Base-by-base conservation (phyloP, 2,888 invertebrate genomes). In the Mayetiola destructor region DNA sequence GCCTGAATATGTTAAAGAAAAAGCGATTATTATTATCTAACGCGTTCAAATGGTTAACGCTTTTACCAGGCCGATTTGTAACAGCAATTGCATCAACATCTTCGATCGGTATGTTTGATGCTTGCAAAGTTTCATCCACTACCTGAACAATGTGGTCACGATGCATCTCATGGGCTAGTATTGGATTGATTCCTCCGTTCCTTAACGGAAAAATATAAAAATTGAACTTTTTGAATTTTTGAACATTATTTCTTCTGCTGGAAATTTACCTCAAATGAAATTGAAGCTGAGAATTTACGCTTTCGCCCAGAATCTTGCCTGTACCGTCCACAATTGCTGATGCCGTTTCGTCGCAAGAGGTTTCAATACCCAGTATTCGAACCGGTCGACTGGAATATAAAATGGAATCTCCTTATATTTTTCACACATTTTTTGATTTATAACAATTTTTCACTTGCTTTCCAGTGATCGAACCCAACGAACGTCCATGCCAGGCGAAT, bases 281-380 rank as follows among this genome's bases (percentile, higher is more conserved):
- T 61, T 77, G 69, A 61, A 84, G 83, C 71, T 96, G 96, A 1
- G 92, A 92, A 67, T 82, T 75, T 32, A 90, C 71, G 32, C 84
- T 78, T 73, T 96, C 89, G 10, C 90, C 88, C 52, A 91, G 69
- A 63, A 95, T 75, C 60, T 76, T 74, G 29, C 88, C 85, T 58
- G 77, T 66, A 20, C 75, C 76, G 70, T 87, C 80, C 8, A 97
- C 82, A 61, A 97, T 76, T 40, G 92, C 95, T 66, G 88, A 86
- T 21, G 92, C 95, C 1, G 96, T 97, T 69, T 97, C 97, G 76
- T 97, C 96, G 69, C 95, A 97, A 60, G 95, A 95, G 4, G 94
- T 93, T 78, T 97, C 97, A 64, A 97, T 95, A 6, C 96, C 96
- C 21, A 58, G 16, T 16, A 58, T 56, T 27, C 32, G 27, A n/a